Conservation (phyloP, 2,113 vertebrate genomes). For the Alligator mississippiensis region DNA sequence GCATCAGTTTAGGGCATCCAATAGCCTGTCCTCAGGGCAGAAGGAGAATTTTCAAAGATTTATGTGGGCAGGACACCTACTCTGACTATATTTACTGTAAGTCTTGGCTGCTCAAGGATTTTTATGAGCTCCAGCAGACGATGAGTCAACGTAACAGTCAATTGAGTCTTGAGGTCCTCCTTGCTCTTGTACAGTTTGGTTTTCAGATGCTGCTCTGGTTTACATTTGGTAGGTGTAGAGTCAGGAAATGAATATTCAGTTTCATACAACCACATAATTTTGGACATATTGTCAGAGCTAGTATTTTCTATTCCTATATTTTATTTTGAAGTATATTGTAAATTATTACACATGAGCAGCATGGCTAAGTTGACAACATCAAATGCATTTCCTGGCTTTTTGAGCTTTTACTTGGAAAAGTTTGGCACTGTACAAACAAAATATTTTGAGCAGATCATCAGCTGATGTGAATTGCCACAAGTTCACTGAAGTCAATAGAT, state of each 20-base stretch:
- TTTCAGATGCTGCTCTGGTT: background rate
- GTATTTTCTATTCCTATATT: constrained; percentile 1
- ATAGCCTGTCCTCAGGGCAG: background rate
- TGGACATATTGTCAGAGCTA: background rate
- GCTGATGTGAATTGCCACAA: constrained; percentile 9
- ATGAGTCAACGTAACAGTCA: background rate
- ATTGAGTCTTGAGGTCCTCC: background rate
- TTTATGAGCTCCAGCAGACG: background rate
- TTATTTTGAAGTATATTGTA: background rate
- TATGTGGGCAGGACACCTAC: background rate
- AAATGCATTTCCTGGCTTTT: background rate
- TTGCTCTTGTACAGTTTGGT: background rate
- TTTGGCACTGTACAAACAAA: constrained; percentile 41
- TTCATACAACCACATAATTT: background rate
- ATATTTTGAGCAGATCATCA: constrained; percentile 21
- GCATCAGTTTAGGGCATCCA: background rate
- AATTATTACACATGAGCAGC: background rate
- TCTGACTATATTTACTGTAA: background rate
- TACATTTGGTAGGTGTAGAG: background rate
- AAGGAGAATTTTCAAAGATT: constrained; percentile 35
- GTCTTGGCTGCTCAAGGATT: background rate
- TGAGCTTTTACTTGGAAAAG: constrained; percentile 5
- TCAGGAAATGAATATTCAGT: background rate
- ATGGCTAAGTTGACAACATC: background rate
- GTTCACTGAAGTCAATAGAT: constrained; percentile 8